Base-by-base conservation (phyloP, 2,113 vertebrate genomes). In the Tinamus guttatus region DNA sequence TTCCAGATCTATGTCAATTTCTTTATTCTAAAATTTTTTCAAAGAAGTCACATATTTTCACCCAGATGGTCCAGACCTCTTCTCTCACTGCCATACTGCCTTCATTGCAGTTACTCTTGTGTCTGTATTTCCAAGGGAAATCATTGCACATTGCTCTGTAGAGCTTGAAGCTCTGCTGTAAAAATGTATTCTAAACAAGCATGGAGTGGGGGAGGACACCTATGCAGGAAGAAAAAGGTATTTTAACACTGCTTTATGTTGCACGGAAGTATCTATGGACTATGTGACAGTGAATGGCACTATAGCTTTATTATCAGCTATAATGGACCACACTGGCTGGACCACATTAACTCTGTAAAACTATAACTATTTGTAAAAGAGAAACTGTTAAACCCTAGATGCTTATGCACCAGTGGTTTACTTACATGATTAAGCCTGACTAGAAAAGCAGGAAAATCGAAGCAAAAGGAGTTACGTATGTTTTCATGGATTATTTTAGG, bases 11-110 rank as follows among this genome's bases (percentile, higher is more conserved):
- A 79, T 88, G 69, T 59, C 87, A 74, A 74, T 79, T 86, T 67
- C 60, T 91, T 90, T 84, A n/a, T 52, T 65, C 18, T 84, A 47
- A 86, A 83, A 2, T 2, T 76, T 95, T 96, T 88, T 90, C 78
- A 86, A 77, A 94, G 41, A 77, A 94, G 41, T 15, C 34, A 56
- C 83, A 91, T 89, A 94, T 95, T 93, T 96, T 93, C 79, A 67
- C 68, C 40, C 90, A 94, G 81, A 94, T 95, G 90, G 85, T 81
- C 51, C 38, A 87, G 70, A 91, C 70, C 87, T 81, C 54, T 69
- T 67, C 22, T 84, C 94, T 81, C 93, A 56, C 59, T 79, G 36
- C 63, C 32, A 47, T 91, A 79, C 34, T 92, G 34, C 73, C 69
- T 95, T 93, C 90, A 67, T 59, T 89, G 71, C 54, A 43, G 64